These are phyloP conservation scores for Pedetes capensis DNA, from an alignment of 2,113 vertebrate species.

Conservation along the genomic window DNA sequence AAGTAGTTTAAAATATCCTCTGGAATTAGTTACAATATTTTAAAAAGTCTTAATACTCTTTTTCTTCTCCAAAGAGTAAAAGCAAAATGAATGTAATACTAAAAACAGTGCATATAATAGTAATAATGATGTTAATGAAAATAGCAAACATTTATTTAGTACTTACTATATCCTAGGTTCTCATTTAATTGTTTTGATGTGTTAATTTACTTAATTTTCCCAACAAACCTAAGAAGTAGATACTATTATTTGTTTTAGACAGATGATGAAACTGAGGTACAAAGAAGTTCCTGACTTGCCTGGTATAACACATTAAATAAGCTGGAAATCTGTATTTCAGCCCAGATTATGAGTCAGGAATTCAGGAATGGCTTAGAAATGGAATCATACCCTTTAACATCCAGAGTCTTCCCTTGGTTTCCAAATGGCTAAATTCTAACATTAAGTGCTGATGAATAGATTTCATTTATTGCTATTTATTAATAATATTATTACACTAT, in stretches of 20 bases:
- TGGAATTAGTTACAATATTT: neutral
- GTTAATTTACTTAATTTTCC: neutral
- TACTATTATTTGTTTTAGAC: neutral
- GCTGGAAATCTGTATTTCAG: neutral
- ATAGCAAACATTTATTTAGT: neutral
- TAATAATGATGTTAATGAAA: slow-evolving; percentile 3
- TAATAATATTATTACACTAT: too few relatives aligned
- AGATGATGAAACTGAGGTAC: neutral
- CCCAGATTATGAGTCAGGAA: too few relatives aligned
- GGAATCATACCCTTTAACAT: too few relatives aligned
- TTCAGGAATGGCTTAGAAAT: too few relatives aligned
- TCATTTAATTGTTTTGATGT: neutral
- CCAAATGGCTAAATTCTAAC: neutral
- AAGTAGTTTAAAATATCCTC: neutral
- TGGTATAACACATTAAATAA: neutral
- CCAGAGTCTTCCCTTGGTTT: neutral
- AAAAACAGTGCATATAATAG: neutral
- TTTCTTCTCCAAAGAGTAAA: neutral
- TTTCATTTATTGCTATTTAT: neutral
- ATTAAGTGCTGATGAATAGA: neutral
- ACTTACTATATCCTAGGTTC: neutral
- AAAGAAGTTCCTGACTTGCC: neutral
- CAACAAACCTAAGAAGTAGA: neutral
- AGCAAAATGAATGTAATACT: neutral
- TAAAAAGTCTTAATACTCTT: neutral